A percentile compares a stretch with the other conserved stretches of the same genome.
These are phyloP conservation scores for Eledone cirrhosa DNA, from an alignment of 2,888 invertebrate species.

Conservation along the genomic window DNA sequence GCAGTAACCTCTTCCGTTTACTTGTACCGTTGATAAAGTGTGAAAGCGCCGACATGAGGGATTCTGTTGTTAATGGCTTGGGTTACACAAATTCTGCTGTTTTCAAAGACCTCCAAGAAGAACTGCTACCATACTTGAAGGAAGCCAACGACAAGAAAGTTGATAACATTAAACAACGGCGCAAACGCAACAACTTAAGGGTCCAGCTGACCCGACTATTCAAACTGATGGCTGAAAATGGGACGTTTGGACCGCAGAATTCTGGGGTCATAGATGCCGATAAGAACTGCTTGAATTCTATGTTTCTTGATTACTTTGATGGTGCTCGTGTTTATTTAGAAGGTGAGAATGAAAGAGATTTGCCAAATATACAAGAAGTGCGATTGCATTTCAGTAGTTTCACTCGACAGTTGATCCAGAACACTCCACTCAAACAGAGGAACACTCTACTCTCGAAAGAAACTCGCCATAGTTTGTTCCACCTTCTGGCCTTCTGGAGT, in stretches of 20 bases:
- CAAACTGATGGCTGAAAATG: slow-evolving; percentile 83
- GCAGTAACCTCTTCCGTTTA: slow-evolving; percentile 87
- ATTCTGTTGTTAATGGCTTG: slow-evolving; percentile 88
- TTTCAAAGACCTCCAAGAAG: slow-evolving; percentile 86
- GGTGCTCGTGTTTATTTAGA: slow-evolving; percentile 91
- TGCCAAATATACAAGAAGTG: slow-evolving; percentile 83
- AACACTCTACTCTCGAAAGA: slow-evolving; percentile 86
- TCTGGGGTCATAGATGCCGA: slow-evolving; percentile 83
- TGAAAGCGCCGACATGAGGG: slow-evolving; percentile 92
- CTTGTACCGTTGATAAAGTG: slow-evolving; percentile 91
- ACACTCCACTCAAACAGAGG: slow-evolving; percentile 82
- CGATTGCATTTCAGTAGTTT: slow-evolving; percentile 94
- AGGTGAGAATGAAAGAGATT: slow-evolving; percentile 92
- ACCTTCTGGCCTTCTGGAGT: slow-evolving; percentile 93
- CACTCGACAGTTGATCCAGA: slow-evolving; percentile 90
- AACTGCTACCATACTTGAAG: slow-evolving; percentile 86
- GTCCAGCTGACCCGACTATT: slow-evolving; percentile 90
- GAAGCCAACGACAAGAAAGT: slow-evolving; percentile 97
- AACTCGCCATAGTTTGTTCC: slow-evolving; percentile 85
- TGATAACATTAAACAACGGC: slow-evolving; percentile 91
- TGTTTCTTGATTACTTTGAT: slow-evolving; percentile 92
- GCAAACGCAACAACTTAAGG: slow-evolving; percentile 89
- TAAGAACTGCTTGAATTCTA: slow-evolving; percentile 83
- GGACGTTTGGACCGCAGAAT: slow-evolving; percentile 59
- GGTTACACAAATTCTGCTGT: slow-evolving; percentile 95